Evolutionary conservation across 2,113 vertebrate species (phyloP).

Genomic region (Nycticryphes semicollaris): DNA sequence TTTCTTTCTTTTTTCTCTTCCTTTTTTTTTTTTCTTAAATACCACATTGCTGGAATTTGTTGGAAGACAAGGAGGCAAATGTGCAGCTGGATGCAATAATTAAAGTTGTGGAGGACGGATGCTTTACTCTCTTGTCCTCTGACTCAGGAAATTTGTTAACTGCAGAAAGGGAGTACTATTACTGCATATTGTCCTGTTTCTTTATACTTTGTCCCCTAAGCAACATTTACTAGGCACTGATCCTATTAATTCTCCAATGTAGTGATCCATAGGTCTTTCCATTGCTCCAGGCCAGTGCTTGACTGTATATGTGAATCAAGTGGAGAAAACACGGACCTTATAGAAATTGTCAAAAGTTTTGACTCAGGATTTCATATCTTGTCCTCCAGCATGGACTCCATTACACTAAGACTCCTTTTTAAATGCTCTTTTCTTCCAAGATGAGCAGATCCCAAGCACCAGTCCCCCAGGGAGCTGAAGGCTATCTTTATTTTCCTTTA

Average conservation of each 20-base stretch:
- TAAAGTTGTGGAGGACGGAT: not conserved
- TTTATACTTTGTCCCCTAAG: not conserved
- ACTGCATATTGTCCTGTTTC: not conserved
- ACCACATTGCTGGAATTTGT: not conserved
- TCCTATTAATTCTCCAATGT: not conserved
- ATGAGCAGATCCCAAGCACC: not conserved
- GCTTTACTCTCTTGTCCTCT: not conserved
- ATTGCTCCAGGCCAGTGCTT: not conserved
- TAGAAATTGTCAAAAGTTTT: not conserved
- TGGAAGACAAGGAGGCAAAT: not conserved
- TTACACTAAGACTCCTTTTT: not conserved
- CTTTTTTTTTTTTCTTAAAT: not conserved
- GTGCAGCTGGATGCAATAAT: not conserved
- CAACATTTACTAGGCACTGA: not conserved
- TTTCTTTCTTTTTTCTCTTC: rapidly evolving
- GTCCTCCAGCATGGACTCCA: not conserved
- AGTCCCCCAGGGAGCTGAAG: not conserved
- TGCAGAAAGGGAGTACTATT: not conserved
- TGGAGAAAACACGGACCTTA: not conserved
- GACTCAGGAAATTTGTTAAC: not conserved
- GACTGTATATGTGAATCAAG: not conserved
- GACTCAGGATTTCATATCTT: not conserved
- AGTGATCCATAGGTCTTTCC: not conserved
- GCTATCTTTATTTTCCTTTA: not conserved
- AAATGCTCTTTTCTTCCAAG: not conserved